Evolutionary conservation across 2,888 invertebrate genomes (phyloP), one percentile per base, ranked within the genome.

Genomic region (Erebia ligea): DNA sequence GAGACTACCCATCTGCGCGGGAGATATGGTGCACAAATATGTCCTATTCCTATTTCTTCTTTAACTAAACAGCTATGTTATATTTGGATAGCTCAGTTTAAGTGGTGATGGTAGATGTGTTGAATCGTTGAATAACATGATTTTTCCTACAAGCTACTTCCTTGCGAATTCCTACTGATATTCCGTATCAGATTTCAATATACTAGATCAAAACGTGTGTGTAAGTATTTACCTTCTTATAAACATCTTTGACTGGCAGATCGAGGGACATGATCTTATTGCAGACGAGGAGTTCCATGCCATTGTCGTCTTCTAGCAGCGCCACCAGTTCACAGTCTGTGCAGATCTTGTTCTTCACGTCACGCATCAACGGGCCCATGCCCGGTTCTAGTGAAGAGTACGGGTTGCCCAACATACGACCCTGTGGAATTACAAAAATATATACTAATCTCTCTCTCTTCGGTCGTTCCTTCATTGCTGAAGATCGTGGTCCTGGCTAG

Each of bases 241-340:
- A 96, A 0, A 97, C 97, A 82, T 99, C 99, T 86, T 98, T 98
- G 15, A 99, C 99, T 0, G 98, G 98, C 78, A 99, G 94, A 89
- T 99, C 99, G 15, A 99, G 94, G 74, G 98, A 98, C 88, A 99
- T 99, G 77, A 99, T 99, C 94, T 99, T 99, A 88, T 99, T 99
- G 87, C 98, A 98, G 9, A 99, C 99, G 45, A 99, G 94, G 76
- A 99, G 93, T 86, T 99, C 99, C 99, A 99, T 99, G 68, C 99
- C 99, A 83, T 98, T 99, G 88, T 99, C 99, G 87, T 99, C 99
- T 85, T 99, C 99, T 0, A 99, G 90, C 40, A 99, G 90, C 0
- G 99, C 99, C n/a, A 99, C 98, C 72, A 99, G 94, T 86, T 99
- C 99, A 89, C 99, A 99, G 90, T 99, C 99, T 62, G 97, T 97